Evolutionary conservation across 2,113 vertebrate species (phyloP), one percentile per base, ranked within the genome.

Genomic region (Chelonoidis abingdonii): DNA sequence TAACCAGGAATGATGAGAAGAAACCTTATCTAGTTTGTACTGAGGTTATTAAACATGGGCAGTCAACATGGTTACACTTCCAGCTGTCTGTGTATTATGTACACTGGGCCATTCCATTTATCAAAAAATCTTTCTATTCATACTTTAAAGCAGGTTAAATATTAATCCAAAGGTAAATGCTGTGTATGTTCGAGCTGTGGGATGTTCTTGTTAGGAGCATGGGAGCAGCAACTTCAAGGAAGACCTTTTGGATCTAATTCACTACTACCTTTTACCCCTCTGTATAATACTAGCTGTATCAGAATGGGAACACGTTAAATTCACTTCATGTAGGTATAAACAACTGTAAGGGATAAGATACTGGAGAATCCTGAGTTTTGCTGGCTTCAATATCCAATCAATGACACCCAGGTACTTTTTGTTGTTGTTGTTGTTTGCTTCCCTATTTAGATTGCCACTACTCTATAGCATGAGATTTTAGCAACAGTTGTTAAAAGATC

Each of bases 141-240:
- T 96, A 95, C 89, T 90, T 69, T 54, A 56, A 31, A 78, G 87
- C 44, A 94, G 89, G 91, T 96, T 97, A 97, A 97, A 95, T 81
- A 97, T 97, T 97, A 97, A 96, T 92, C 95, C 72, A 94, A 92
- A 91, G 93, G 82, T 91, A 94, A 97, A 95, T 89, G 94, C 59
- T 82, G 21, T 92, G 59, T 91, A 90, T 97, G 93, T 93, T 96
- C 95, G 96, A 93, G 88, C 83, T 94, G 62, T 93, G 90, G 89
- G 82, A 84, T 56, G 93, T 17, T 1, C 88, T 92, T 88, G 84
- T 53, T 91, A 62, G 76, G 24, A 87, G 57, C 27, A 78, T 69
- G 88, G 89, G 38, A 89, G 80, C 50, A 83, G 59, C 89, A 84
- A 83, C 91, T 79, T 94, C 50, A 90, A 93, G 38, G 93, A 90